Conservation (phyloP, 2,113 vertebrate species). For the Ameiurus melas region DNA sequence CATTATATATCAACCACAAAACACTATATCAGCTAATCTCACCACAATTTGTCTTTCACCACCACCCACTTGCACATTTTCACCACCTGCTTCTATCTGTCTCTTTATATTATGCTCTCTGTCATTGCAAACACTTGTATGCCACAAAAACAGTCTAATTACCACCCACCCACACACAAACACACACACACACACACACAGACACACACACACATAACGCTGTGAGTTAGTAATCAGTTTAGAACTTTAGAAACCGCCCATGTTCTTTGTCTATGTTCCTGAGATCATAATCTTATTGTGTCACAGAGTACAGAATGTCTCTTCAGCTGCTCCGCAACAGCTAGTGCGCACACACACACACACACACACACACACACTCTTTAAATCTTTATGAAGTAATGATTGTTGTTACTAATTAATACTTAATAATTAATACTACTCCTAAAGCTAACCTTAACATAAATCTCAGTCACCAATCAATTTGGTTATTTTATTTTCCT, state of each 20-base stretch:
- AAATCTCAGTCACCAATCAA: neutral
- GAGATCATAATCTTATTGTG: slow-evolving; percentile 45
- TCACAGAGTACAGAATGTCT: slow-evolving; percentile 40
- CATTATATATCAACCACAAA: neutral
- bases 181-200: neutral
- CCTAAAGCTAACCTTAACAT: neutral
- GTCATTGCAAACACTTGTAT: neutral
- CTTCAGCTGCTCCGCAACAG: neutral
- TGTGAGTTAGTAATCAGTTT: slow-evolving; percentile 36
- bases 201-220: slow-evolving; percentile 19
- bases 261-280: slow-evolving; percentile 47
- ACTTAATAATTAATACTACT: neutral
- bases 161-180: neutral
- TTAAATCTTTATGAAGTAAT: neutral
- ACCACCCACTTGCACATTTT: neutral
- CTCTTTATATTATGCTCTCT: neutral
- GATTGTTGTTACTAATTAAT: neutral
- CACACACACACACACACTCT: neutral
- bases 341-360: neutral
- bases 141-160: neutral
- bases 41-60: neutral
- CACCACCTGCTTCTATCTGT: neutral
- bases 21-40: neutral
- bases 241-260: slow-evolving; percentile 39
- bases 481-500: neutral